A percentile compares a stretch with the other conserved stretches of the same genome.
Conservation (phyloP, 2,113 vertebrate species). For the Genyomyrus donnyi region DNA sequence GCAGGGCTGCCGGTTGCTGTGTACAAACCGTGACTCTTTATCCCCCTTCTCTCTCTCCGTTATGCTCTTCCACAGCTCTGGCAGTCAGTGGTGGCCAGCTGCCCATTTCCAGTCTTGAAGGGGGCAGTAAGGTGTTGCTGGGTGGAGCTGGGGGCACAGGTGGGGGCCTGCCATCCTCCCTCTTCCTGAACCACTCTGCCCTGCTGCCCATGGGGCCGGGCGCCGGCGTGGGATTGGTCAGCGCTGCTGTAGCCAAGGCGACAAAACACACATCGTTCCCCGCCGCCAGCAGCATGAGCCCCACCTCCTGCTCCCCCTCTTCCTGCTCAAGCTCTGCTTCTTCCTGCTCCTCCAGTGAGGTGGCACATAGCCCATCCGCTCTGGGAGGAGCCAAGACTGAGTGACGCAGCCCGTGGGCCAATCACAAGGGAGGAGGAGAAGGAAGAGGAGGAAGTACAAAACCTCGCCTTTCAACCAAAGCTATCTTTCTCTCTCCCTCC, state of each 20-base stretch:
- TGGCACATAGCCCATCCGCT: constrained; percentile 70
- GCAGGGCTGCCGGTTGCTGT: neutral
- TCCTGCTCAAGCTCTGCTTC: constrained; percentile 65
- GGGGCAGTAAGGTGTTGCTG: constrained; percentile 73
- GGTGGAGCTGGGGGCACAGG: constrained; percentile 63
- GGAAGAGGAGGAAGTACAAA: constrained; percentile 46
- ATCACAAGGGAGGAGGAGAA: constrained; percentile 53
- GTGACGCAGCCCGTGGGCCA: constrained; percentile 55
- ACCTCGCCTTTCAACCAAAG: constrained; percentile 68
- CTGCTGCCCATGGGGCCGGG: constrained; percentile 73
- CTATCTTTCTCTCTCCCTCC: constrained; percentile 62
- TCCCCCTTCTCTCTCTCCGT: neutral
- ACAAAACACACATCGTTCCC: constrained; percentile 68
- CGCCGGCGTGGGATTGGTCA: constrained; percentile 65
- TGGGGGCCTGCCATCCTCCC: constrained; percentile 68
- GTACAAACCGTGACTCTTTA: constrained; percentile 9
- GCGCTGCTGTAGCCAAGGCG: constrained; percentile 64
- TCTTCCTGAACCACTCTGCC: constrained; percentile 84
- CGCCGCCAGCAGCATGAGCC: constrained; percentile 68
- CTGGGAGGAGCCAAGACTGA: constrained; percentile 70
- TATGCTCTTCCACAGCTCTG: constrained; percentile 59
- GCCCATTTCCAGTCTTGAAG: constrained; percentile 87
- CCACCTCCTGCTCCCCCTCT: constrained; percentile 70
- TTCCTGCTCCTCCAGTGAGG: constrained; percentile 67
- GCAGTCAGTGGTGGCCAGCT: constrained; percentile 90